These are phyloP conservation scores for Drosophila oshimai DNA, from an alignment of 1,140 invertebrate species.

Conservation along the genomic window DNA sequence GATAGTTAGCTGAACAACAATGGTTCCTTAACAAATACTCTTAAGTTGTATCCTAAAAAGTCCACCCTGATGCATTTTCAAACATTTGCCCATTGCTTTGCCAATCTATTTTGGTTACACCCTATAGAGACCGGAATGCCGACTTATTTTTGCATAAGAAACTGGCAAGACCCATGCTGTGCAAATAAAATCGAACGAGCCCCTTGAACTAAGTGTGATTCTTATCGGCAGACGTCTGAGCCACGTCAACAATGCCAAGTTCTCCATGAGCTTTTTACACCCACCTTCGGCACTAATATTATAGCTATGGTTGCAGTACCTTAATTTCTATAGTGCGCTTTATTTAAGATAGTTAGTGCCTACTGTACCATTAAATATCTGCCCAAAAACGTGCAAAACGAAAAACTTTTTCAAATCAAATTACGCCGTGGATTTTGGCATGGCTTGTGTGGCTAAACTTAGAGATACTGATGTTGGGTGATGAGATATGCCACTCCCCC, in stretches of 20 bases:
- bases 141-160: neutral
- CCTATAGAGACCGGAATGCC: neutral
- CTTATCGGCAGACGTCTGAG: conserved; percentile 23
- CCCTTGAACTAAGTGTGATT: conserved; percentile 3
- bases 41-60: neutral
- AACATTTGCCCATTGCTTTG: neutral
- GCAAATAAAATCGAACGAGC: neutral
- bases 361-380: conserved; percentile 32
- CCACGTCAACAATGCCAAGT: conserved; percentile 5
- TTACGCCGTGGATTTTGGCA: conserved; percentile 31
- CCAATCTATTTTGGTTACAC: conserved; percentile 11
- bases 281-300: too few relatives aligned
- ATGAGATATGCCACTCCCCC: neutral
- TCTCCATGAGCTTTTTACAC: neutral
- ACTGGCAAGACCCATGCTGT: neutral
- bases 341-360: neutral
- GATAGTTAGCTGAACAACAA: too few relatives aligned
- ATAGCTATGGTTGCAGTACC: neutral
- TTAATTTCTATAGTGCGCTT: neutral
- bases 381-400: conserved; percentile 33
- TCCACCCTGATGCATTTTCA: neutral
- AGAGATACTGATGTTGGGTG: conserved; percentile 15
- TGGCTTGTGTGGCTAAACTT: conserved; percentile 40
- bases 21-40: too few relatives aligned
- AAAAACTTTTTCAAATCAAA: conserved; percentile 43